phyloP scores from a whole-genome alignment of 2,888 invertebrate species.

The Tachystola acroxantha region DNA sequence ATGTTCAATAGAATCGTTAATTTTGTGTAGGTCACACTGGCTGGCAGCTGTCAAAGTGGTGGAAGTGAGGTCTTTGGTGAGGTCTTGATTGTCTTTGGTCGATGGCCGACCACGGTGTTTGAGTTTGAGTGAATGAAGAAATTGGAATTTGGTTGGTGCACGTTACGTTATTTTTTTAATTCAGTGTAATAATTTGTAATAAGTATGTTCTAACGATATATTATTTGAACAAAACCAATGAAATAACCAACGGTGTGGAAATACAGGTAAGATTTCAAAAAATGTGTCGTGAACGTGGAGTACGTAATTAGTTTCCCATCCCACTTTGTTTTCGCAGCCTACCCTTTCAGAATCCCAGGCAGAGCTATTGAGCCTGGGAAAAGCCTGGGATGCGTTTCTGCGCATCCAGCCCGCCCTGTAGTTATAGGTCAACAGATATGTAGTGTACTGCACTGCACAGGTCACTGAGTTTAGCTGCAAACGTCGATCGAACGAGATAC shows the following conservation, averaged over 20 bases:
- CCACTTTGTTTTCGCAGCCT: slow-evolving; percentile 56
- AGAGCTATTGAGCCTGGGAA: slow-evolving; percentile 37
- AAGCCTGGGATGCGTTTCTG: slow-evolving; percentile 47
- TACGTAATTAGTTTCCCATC: slow-evolving; percentile 58
- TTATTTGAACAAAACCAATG: slow-evolving; percentile 33
- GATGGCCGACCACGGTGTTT: slow-evolving; percentile 60
- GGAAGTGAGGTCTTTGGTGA: too few species aligned
- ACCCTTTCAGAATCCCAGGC: slow-evolving; percentile 48
- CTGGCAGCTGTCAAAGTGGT: too few species aligned
- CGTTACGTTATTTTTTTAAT: slow-evolving; percentile 48
- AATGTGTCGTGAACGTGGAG: slow-evolving; percentile 38
- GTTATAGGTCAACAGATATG: slow-evolving; percentile 30
- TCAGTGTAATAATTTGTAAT: slow-evolving; percentile 25
- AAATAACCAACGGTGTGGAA: slow-evolving; percentile 24
- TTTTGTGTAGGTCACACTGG: too few species aligned
- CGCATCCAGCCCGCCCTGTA: slow-evolving; percentile 39
- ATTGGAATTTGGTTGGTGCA: slow-evolving; percentile 34
- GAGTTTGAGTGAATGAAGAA: slow-evolving; percentile 44
- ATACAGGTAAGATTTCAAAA: slow-evolving; percentile 37
- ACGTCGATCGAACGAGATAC: slow-evolving; percentile 7
- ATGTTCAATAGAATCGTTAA: too few species aligned
- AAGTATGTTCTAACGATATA: slow-evolving; percentile 38
- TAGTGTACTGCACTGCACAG: slow-evolving; percentile 33
- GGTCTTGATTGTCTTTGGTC: too few species aligned
- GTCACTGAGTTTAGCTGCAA: slow-evolving; percentile 39